Base-by-base conservation (phyloP, 2,113 vertebrate species). In the Pungitius pungitius region DNA sequence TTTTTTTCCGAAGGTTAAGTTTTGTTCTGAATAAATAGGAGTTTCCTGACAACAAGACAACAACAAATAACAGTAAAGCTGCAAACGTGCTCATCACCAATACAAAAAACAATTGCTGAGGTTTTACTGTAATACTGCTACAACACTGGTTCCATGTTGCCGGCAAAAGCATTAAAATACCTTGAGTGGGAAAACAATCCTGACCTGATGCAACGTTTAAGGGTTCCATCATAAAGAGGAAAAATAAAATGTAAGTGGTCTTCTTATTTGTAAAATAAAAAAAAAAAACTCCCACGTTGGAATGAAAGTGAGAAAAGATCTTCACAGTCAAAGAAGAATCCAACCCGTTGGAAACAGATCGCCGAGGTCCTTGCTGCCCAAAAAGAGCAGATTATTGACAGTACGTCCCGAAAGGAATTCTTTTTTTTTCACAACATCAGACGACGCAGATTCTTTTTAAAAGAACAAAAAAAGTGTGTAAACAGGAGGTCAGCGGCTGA, bases 21-120 rank as follows among this genome's bases (percentile, higher is more conserved):
- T 92, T 92, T 92, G 90, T 92, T 96, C 94, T 94, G 95, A 98
- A 99, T 99, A 99, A 99, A 99, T 97, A 96, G 93, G 86, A 89
- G 83, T 86, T 80, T 90, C 87, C 65, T 66, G 75, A 90, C 86
- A 80, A 86, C 75, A 82, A 77, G 40, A 91, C 75, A 79, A 84
- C 69, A 67, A 89, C 85, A 69, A 73, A 85, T 57, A 73, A 87
- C 85, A 84, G 37, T 84, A 77, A 84, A 76, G 75, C 74, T 76
- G 80, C 75, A 76, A 81, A 85, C 77, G 77, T 85, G 83, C 84
- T 83, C 77, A 68, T 69, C 52, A 85, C 61, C 58, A 39, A 66
- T 49, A 79, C 64, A 77, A 79, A 67, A 59, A 66, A 51, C 12
- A 66, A 78, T 55, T 47, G 76, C 74, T 85, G 88, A 89, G 88